phyloP scores from a whole-genome alignment of 2,113 vertebrate genomes.

The Todiramphus saurophagus region DNA sequence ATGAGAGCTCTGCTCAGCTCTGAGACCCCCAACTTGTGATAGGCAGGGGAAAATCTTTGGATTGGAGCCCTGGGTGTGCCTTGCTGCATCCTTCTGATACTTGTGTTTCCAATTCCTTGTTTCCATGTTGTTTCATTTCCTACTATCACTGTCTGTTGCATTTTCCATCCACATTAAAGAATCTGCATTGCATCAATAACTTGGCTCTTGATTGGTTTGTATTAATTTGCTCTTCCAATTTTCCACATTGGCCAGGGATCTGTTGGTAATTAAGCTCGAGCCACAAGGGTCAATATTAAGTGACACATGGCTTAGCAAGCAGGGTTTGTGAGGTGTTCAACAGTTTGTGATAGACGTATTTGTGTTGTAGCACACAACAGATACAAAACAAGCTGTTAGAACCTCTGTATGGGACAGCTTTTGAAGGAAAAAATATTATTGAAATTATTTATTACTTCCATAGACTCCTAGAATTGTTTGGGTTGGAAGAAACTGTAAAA shows the following conservation, averaged over 20 bases:
- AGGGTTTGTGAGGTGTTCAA: accelerated
- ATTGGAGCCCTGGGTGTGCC: neutral
- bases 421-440: neutral
- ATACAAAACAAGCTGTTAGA: accelerated
- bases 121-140: neutral
- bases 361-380: too few species aligned
- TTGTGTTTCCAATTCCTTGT: accelerated
- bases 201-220: neutral
- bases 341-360: too few species aligned
- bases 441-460: neutral
- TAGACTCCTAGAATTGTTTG: too few species aligned
- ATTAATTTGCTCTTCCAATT: neutral
- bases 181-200: neutral
- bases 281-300: accelerated
- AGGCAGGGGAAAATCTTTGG: neutral
- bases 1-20: neutral
- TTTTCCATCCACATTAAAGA: neutral
- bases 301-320: accelerated
- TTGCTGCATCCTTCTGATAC: neutral
- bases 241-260: accelerated
- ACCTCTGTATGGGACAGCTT: accelerated
- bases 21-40: neutral
- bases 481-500: too few species aligned
- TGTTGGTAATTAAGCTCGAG: neutral
- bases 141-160: neutral